Conservation (phyloP, 2,888 invertebrate genomes). For the Formica aserva region DNA sequence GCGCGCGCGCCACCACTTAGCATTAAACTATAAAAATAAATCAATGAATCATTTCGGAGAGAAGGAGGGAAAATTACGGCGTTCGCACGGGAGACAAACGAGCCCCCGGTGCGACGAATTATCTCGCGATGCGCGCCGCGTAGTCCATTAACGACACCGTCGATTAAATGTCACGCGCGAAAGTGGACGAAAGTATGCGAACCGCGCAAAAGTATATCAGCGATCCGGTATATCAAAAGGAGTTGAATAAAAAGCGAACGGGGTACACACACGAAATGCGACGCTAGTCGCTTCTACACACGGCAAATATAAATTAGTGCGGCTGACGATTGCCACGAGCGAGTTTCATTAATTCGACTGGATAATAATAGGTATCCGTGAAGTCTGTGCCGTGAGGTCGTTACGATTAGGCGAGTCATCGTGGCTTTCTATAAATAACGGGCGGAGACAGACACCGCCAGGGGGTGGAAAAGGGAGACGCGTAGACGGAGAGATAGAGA, state of each 20-base stretch:
- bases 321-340: constrained; percentile 37
- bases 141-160: constrained; percentile 35
- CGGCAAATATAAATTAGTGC: constrained; percentile 10
- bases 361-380: constrained; percentile 61
- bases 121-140: constrained; percentile 25
- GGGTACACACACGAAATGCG: neutral
- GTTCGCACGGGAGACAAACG: constrained; percentile 25
- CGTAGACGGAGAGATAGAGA: constrained; percentile 38
- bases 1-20: constrained; percentile 15
- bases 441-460: constrained; percentile 56
- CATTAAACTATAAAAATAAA: constrained; percentile 58
- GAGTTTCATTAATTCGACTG: constrained; percentile 57
- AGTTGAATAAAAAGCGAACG: too few relatives aligned
- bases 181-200: neutral
- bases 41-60: constrained; percentile 56
- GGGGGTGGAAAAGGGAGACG: constrained; percentile 62
- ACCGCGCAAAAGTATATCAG: neutral
- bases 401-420: constrained; percentile 69
- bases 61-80: constrained; percentile 30
- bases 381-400: constrained; percentile 52
- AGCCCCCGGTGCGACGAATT: constrained; percentile 14
- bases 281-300: neutral
- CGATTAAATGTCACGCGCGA: constrained; percentile 28
- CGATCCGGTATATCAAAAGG: neutral
- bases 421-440: constrained; percentile 74